Base-by-base conservation (phyloP, 92 coral and sea anemone species). In the Palythoa grandiflora region DNA sequence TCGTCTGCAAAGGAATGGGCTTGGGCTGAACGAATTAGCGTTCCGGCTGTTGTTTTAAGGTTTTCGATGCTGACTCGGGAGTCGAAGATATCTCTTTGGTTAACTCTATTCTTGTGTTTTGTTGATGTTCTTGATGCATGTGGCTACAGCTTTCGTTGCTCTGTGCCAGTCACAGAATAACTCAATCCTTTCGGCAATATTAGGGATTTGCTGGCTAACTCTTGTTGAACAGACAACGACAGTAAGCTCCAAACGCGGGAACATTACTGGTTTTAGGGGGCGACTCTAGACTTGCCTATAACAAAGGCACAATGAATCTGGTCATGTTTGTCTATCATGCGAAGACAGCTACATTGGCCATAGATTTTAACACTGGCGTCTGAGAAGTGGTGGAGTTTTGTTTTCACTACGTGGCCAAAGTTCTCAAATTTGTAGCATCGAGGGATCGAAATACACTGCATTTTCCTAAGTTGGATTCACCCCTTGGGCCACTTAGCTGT, bases 11-110 rank as follows among this genome's bases (percentile, higher is more conserved):
- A 93, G 75, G 77, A 57, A 12, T 60, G 21, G 38, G 68, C 36
- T 81, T 90, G 95, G 15, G 70, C 80, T 50, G 89, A 74, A 9
- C 60, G 87, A 38, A 93, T 90, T 10, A 63, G 66, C 5, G 16
- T 36, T 80, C 74, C 88, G 9, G 93, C 95, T 14, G 60, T 6
- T 11, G 1, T n/a, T 9, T 54, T 51, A 10, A 92, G 36, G 16
- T 90, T 87, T 78, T 68, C 20, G 48, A 73, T 59, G 3, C 3
- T 1, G 68, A 61, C 68, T 2, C 4, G 73, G 1, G 40, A 9
- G 61, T 55, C 17, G 9, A 9, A 15, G 80, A 21, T 57, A 38
- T 77, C 79, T 13, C 90, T 72, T 28, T n/a, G n/a, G 28, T 28
- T 28, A 28, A 28, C 28, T 28, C 28, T 28, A 28, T 28, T 28